These are phyloP conservation scores for Leuctra nigra DNA, from an alignment of 2,888 invertebrate genomes.

Conservation along the genomic window DNA sequence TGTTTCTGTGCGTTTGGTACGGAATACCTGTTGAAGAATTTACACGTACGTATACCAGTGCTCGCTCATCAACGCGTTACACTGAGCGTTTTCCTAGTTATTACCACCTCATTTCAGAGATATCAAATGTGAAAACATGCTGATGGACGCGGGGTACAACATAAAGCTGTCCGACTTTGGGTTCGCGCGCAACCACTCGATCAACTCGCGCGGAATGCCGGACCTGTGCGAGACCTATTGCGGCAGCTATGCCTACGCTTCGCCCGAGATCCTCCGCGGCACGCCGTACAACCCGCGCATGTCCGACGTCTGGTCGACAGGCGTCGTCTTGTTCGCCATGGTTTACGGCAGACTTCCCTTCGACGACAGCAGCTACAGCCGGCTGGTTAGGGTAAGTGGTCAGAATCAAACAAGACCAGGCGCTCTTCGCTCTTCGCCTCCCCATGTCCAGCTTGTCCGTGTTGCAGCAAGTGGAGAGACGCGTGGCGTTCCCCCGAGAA, in stretches of 20 bases:
- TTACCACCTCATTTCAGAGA: no score
- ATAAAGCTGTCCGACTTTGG: conserved; percentile 79
- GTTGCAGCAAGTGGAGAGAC: no score
- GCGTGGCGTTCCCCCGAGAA: no score
- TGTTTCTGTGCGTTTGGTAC: no score
- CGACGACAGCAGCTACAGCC: conserved; percentile 71
- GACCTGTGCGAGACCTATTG: conserved; percentile 75
- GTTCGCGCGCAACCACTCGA: conserved; percentile 67
- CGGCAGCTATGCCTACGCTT: conserved; percentile 86
- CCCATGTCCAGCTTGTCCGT: no score
- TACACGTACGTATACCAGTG: no score
- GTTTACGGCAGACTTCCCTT: conserved; percentile 76
- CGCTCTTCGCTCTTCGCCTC: no score
- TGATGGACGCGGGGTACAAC: conserved; percentile 62
- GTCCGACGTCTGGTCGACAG: conserved; percentile 85
- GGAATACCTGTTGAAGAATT: no score
- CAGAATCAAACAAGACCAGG: no score
- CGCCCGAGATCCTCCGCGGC: conserved; percentile 79
- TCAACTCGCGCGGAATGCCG: conserved; percentile 56
- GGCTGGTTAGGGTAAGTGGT: conserved; percentile 64
- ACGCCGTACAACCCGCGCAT: conserved; percentile 75
- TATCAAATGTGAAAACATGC: conserved; percentile 75
- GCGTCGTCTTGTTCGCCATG: conserved; percentile 81
- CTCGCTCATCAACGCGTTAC: no score
- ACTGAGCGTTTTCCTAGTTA: no score